Percentiles rank a stretch among this genome's conserved stretches.
These are phyloP conservation scores for Aplodontia rufa DNA, from an alignment of 2,113 vertebrate species.

Conservation along the genomic window DNA sequence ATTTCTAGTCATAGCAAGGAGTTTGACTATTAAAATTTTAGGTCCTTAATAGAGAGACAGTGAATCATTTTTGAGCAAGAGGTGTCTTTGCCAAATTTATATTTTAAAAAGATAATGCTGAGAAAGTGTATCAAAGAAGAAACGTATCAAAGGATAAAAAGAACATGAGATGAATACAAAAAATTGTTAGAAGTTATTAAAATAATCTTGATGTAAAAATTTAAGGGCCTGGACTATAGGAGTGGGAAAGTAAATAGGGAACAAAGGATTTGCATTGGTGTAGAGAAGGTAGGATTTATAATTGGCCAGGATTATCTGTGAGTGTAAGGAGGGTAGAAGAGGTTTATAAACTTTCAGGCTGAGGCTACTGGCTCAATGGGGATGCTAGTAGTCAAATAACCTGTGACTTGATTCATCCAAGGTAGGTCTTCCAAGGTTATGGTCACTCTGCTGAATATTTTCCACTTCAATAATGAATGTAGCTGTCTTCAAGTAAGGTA, in stretches of 20 bases:
- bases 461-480: not conserved
- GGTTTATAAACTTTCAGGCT: not conserved
- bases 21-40: too few species aligned
- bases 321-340: not conserved
- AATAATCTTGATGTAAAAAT: not conserved
- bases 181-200: not conserved
- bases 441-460: not conserved
- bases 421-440: not conserved
- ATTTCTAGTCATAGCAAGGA: too few species aligned
- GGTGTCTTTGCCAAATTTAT: not conserved
- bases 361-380: not conserved
- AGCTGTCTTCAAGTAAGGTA: not conserved
- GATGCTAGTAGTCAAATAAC: not conserved
- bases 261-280: not conserved
- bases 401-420: not conserved
- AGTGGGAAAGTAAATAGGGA: not conserved
- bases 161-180: too few species aligned
- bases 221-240: not conserved
- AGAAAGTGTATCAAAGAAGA: too few species aligned
- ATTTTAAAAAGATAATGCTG: slow-evolving; percentile 2
- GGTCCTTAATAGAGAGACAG: too few species aligned
- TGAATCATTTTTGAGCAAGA: too few species aligned
- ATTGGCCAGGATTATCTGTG: too few species aligned
- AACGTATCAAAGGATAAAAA: not conserved
- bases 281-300: not conserved